Base-by-base conservation (phyloP, 2,888 invertebrate species). In the Lomographa bimaculata region DNA sequence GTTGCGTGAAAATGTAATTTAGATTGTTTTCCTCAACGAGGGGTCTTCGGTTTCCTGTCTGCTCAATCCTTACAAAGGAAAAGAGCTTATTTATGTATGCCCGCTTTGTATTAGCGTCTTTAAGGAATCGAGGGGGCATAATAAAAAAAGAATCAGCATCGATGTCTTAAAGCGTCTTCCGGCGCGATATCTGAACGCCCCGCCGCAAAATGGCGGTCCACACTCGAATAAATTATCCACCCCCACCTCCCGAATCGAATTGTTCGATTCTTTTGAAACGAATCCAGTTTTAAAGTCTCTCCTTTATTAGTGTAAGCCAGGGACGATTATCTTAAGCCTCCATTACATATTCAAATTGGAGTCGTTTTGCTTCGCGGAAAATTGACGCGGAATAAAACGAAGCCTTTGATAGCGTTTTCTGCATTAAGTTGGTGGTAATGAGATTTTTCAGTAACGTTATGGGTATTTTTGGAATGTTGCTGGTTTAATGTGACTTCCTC, bases 1-100 rank as follows among this genome's bases (percentile, higher is more conserved):
- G 89, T 89, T 85, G 87, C 87, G 87, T 89, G 89, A 89, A 89
- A 89, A 89, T 87, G 89, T 89, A 89, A 89, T 89, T 89, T 89
- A 87, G 87, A 89, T 87, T 89, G 87, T 89, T 87, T 87, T 83
- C 73, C 71, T 65, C 62, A 70, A 59, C 55, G 78, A 77, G 85
- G 69, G 86, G 85, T 72, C 75, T 58, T 50, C 48, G 53, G 72
- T 67, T 82, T 84, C 84, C 79, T 82, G 80, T 74, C 77, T 77
- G 50, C 52, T 60, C 64, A 69, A 77, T 73, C 64, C 57, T 76
- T 60, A 86, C 85, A 89, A 87, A 26, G 27, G 77, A 80, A 73
- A 68, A 29, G 26, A 26, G 76, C 73, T 85, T 89, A 84, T 87
- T 87, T 89, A 87, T 89, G 83, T 83, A 85, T 84, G 84, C 80